Conservation (phyloP, 2,888 invertebrate genomes). For the Microchrysa polita region DNA sequence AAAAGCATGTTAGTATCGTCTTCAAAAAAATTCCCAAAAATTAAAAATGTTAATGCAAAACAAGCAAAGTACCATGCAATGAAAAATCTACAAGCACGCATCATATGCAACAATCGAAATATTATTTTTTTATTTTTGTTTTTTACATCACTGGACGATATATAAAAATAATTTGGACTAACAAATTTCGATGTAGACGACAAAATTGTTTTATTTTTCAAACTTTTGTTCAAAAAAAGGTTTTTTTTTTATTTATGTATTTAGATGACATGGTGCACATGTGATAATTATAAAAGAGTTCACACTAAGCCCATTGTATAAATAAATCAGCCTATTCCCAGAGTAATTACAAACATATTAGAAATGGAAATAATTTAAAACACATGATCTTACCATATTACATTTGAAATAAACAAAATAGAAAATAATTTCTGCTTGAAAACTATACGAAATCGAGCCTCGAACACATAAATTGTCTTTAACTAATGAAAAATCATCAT, state of each 20-base stretch:
- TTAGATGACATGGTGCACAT: slow-evolving; percentile 23
- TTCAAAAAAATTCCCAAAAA: slow-evolving; percentile 5
- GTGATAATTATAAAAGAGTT: background rate
- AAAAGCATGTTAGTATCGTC: slow-evolving; percentile 23
- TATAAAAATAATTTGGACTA: background rate
- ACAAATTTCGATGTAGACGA: slow-evolving; percentile 41
- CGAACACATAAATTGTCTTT: too few relatives aligned
- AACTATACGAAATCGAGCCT: too few relatives aligned
- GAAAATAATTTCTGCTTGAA: too few relatives aligned
- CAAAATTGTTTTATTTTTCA: slow-evolving; percentile 42
- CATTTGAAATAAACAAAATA: too few relatives aligned
- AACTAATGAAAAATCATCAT: too few relatives aligned
- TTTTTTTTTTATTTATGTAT: background rate
- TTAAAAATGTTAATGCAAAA: slow-evolving; percentile 6
- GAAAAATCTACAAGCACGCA: background rate
- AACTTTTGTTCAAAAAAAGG: slow-evolving; percentile 21
- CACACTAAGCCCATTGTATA: background rate
- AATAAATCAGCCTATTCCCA: background rate
- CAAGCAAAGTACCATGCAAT: slow-evolving; percentile 26
- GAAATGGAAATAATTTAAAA: background rate
- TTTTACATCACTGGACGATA: background rate
- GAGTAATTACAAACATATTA: background rate
- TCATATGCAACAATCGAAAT: slow-evolving; percentile 15
- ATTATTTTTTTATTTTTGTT: too few relatives aligned
- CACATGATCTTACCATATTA: too few relatives aligned